Base-by-base conservation (phyloP, 2,888 invertebrate genomes). In the Drosophila picticornis region DNA sequence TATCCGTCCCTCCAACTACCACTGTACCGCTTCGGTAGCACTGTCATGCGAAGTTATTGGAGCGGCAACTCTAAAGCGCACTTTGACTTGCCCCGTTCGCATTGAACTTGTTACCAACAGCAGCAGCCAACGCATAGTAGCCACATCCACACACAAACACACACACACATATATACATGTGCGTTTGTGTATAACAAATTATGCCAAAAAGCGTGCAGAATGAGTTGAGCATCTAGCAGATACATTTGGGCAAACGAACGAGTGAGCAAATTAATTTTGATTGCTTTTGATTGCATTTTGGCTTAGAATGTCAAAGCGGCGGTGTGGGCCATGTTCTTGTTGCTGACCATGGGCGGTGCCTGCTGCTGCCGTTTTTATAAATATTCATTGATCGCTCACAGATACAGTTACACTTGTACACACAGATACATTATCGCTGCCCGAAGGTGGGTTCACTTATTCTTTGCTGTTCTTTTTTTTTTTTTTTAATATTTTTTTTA, bases 51-150 rank as follows among this genome's bases (percentile, higher is more conserved):
- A 64, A 75, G 83, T 76, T 77, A 84, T 89, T 85, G 88, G 90
- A 80, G 90, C 90, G 85, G 90, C 90, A 84, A 85, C 90, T 88
- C 75, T 68, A 84, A 88, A 85, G 85, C 80, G 80, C 88, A 83
- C 87, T 82, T 82, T 82, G 81, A 84, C 82, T 82, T 56, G 82
- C 63, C 84, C 81, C 65, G 81, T 75, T 75, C 76, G 73, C 86
- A 83, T 88, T 85, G 85, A 85, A 85, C 85, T 90, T 85, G 90
- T 80, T 77, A 16, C 38, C 29, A 56, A 5, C 56, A n/a, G 2
- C 55, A 38, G 19, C 55, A 52, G 52, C 72, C 84, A 79, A 79
- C 69, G 69, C 66, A 73, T 62, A 64, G 59, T 50, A 69, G 60
- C 34, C 59, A 61, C 62, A 52, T 46, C 56, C 25, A 61, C 34